Evolutionary conservation across 1,140 invertebrate species (phyloP).

Genomic region (Calliopsis andreniformis): DNA sequence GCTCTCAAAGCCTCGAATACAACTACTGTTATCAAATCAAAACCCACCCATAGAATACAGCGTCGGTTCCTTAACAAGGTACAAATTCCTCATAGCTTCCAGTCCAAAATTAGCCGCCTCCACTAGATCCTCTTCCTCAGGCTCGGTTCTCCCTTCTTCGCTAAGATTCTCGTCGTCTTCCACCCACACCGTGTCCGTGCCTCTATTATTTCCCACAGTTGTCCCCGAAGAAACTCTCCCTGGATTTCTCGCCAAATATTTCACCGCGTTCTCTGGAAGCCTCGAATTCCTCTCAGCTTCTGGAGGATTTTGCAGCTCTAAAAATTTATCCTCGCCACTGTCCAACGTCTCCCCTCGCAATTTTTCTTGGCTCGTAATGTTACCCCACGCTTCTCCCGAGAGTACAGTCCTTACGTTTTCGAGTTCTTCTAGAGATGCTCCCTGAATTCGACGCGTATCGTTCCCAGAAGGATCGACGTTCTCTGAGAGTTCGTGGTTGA

Average conservation of each 20-base stretch:
- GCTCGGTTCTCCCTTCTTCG: constrained; percentile 3
- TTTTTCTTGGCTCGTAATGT: neutral
- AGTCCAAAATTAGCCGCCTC: constrained; percentile 86
- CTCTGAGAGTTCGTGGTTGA: neutral
- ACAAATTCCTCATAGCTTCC: constrained; percentile 85
- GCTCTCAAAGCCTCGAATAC: no score
- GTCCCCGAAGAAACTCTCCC: neutral
- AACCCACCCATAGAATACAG: constrained; percentile 87
- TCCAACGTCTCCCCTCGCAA: neutral
- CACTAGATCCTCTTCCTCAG: constrained; percentile 78
- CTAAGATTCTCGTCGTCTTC: neutral
- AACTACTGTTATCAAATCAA: neutral
- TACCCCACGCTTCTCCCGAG: neutral
- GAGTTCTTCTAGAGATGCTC: constrained; percentile 1
- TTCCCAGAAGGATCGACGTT: constrained; percentile 9
- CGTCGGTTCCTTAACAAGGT: constrained; percentile 85
- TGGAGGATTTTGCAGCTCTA: neutral
- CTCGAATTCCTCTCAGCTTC: neutral
- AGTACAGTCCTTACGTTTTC: neutral
- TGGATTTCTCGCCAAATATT: constrained; percentile 7
- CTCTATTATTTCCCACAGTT: neutral
- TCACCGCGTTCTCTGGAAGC: neutral
- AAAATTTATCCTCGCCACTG: neutral
- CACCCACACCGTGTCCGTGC: neutral
- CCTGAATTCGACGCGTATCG: neutral